Conservation (phyloP, 2,113 vertebrate species). For the Calyptommatus sinebrachiatus region DNA sequence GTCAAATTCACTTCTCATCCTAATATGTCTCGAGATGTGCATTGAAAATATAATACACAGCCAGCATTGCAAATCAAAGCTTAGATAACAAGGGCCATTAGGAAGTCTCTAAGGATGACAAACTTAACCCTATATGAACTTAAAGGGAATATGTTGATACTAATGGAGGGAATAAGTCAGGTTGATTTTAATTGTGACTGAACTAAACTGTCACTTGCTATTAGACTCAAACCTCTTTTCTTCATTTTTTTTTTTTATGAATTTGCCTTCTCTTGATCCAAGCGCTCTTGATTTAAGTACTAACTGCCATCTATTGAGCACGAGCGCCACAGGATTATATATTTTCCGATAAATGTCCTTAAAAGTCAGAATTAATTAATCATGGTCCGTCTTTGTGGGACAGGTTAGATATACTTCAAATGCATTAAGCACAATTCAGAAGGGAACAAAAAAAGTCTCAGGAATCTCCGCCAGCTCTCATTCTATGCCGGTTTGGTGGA, state of each 20-base stretch:
- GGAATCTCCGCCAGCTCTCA: neutral
- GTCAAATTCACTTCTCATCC: conserved; percentile 73
- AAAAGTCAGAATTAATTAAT: conserved; percentile 44
- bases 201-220: conserved; percentile 65
- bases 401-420: conserved; percentile 9
- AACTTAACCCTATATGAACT: conserved; percentile 75
- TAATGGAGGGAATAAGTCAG: conserved; percentile 8
- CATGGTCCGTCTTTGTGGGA: conserved; percentile 29
- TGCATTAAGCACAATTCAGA: conserved; percentile 14
- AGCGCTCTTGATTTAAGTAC: conserved; percentile 33
- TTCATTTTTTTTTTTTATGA: conserved; percentile 4
- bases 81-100: conserved; percentile 69
- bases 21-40: conserved; percentile 74
- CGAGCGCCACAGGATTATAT: conserved; percentile 34
- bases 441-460: neutral
- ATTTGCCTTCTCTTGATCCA: conserved; percentile 55
- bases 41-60: conserved; percentile 62
- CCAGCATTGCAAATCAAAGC: conserved; percentile 56
- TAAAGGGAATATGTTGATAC: conserved; percentile 37
- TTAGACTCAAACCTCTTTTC: conserved; percentile 56
- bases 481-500: neutral
- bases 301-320: conserved; percentile 43
- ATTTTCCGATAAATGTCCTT: conserved; percentile 14
- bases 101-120: conserved; percentile 63
- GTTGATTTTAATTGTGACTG: conserved; percentile 63